Conservation (phyloP, 92 coral and sea anemone genomes). For the Porites lobata region DNA sequence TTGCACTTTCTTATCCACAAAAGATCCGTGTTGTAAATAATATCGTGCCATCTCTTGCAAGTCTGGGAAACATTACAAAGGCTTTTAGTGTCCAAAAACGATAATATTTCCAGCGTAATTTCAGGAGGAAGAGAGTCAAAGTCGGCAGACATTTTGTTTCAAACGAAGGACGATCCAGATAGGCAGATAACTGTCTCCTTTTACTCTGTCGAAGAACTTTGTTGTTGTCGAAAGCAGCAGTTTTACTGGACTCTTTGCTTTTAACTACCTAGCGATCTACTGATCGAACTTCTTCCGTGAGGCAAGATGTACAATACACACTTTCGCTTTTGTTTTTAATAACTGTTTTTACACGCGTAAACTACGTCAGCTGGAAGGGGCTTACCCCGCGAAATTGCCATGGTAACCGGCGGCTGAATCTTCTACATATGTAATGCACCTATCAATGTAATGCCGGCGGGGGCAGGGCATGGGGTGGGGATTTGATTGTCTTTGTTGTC, state of each 20-base stretch:
- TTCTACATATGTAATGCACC: no score
- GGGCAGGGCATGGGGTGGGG: no score
- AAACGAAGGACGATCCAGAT: background rate
- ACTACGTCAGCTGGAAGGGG: conserved; percentile 29
- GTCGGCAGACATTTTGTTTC: conserved; percentile 50
- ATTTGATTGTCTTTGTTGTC: no score
- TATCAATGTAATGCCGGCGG: no score
- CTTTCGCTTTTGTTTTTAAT: conserved; percentile 41
- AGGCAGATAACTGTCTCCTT: background rate
- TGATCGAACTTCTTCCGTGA: background rate
- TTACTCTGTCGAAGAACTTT: background rate
- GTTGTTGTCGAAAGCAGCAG: background rate
- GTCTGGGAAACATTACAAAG: conserved; percentile 82
- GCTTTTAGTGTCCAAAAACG: conserved; percentile 85
- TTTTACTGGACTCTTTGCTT: background rate
- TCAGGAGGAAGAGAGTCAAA: conserved; percentile 82
- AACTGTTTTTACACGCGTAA: conserved; percentile 67
- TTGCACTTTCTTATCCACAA: conserved; percentile 83
- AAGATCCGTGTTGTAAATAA: conserved; percentile 70
- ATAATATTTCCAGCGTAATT: conserved; percentile 70
- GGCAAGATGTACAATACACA: background rate
- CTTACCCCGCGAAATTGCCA: no score
- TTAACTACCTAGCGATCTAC: background rate
- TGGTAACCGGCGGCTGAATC: no score
- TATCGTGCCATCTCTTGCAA: conserved; percentile 72